Conservation (phyloP, 2,888 invertebrate genomes). For the Agonopterix arenella region DNA sequence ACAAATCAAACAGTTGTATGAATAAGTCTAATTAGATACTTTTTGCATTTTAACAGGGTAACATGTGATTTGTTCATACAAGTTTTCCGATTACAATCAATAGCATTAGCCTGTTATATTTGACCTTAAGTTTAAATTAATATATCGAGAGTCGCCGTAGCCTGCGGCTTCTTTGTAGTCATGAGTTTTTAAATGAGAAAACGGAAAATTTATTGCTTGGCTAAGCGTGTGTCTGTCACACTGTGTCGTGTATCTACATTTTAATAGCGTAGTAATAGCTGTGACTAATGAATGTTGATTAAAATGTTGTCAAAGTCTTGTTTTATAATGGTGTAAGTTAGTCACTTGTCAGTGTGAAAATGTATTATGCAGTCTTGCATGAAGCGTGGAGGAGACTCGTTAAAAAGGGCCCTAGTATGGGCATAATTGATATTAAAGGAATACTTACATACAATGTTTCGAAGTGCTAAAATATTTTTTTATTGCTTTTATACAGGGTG, state of each 20-base stretch:
- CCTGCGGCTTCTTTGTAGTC: constrained; percentile 2
- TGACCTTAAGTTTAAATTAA: constrained; percentile 10
- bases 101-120: neutral
- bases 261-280: neutral
- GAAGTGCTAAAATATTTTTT: too few species aligned
- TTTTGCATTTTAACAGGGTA: constrained; percentile 19
- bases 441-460: too few species aligned
- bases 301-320: too few species aligned
- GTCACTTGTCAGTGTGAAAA: too few species aligned
- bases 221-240: constrained; percentile 3
- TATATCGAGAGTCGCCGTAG: constrained; percentile 1
- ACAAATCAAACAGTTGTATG: too few species aligned
- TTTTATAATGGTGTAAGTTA: too few species aligned
- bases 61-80: constrained; percentile 7
- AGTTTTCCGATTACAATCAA: constrained; percentile 8
- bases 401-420: too few species aligned
- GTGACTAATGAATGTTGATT: neutral
- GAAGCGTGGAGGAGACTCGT: too few species aligned
- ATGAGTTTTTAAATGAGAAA: constrained; percentile 7
- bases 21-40: too few species aligned
- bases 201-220: constrained; percentile 5
- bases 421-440: too few species aligned
- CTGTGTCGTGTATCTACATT: neutral
- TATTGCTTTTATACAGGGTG: too few species aligned
- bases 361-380: too few species aligned